Base-by-base conservation (phyloP, 1,140 invertebrate genomes). In the Onthophagus taurus region DNA sequence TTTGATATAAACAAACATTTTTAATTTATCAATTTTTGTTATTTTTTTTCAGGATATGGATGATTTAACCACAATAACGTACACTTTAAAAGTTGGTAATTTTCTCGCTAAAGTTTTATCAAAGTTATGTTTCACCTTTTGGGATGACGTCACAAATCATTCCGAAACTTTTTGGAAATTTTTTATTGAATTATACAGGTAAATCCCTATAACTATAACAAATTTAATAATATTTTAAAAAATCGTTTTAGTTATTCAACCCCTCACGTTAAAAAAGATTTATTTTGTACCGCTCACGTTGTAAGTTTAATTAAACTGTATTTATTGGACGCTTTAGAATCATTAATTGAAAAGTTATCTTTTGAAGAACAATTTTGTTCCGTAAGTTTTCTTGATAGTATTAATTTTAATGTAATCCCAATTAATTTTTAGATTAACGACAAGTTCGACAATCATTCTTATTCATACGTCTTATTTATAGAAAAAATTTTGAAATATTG, bases 71-170 rank as follows among this genome's bases (percentile, higher is more conserved):
- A 12, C 7, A 19, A 21, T 21, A 5, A 21, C 14, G 6, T 20
- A 37, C 19, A 37, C 18, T 21, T 21, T 37, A 37, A 37, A 37
- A 37, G 9, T 37, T 19, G 19, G 18, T 37, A 23, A 23, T 20
- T 37, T 37, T 37, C 23, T 37, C 13, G 18, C 23, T 20, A 20
- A 18, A 21, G 12, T 37, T n/a, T 8, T 37, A 20, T 20, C 23
- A n/a, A 37, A 37, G 13, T 37, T 37, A 6, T 37, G 35, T 23
- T 17, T 20, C 5, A 21, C 12, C 8, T 37, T 37, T 20, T 37
- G 35, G 35, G 4, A 4, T 2, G 23, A 21, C n/a, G n/a, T n/a
- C n/a, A n/a, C 6, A 26, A 7, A 7, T 6, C n/a, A 26, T 26
- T n/a, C 6, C 23, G n/a, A 26, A 6, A 26, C n/a, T n/a, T n/a